Evolutionary conservation across 1,140 invertebrate genomes (phyloP), one percentile per base, ranked within the genome.

Genomic region (Paramacrobiotus metropolitanus): DNA sequence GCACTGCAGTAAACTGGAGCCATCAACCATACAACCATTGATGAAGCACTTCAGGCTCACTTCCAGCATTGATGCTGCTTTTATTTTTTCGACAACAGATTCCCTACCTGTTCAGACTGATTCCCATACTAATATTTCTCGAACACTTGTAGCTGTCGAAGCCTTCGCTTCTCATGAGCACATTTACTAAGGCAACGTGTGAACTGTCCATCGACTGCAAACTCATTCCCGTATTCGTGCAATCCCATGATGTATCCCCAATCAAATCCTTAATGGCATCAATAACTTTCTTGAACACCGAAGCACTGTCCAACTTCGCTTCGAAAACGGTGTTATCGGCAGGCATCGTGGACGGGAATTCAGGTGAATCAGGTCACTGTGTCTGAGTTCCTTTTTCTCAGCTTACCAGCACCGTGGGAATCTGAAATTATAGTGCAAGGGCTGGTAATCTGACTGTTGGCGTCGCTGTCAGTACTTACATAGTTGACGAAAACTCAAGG

Each of bases 91-190:
- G n/a, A n/a, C n/a, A n/a, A n/a, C n/a, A n/a, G n/a, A n/a, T n/a
- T n/a, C n/a, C n/a, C n/a, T 55, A 55, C 48, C 48, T 55, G 62
- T 77, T 78, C 31, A 98, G 77, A 73, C 92, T 96, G 82, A 98
- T 92, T 59, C 94, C 94, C 83, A 99, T 89, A 0, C 89, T 92
- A 18, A 98, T 75, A 73, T 95, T 97, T 69, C 94, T 81, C 75
- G 99, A 94, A 73, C 95, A 99, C 72, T 95, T 81, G 73, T 88
- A 99, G 70, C 93, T 92, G 70, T 98, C 93, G 69, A 99, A 99
- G 29, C 94, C 93, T 75, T 97, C 93, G 65, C 86, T 84, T 70
- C 87, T 79, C 21, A 99, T 75, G 66, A 83, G 86, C 29, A 99
- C 75, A 0, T 92, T 92, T 3, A 99, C 94, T 55, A 99, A 79